Evolutionary conservation across 1,140 invertebrate genomes (phyloP), one percentile per base, ranked within the genome.

Genomic region (Rhopalosiphum padi): DNA sequence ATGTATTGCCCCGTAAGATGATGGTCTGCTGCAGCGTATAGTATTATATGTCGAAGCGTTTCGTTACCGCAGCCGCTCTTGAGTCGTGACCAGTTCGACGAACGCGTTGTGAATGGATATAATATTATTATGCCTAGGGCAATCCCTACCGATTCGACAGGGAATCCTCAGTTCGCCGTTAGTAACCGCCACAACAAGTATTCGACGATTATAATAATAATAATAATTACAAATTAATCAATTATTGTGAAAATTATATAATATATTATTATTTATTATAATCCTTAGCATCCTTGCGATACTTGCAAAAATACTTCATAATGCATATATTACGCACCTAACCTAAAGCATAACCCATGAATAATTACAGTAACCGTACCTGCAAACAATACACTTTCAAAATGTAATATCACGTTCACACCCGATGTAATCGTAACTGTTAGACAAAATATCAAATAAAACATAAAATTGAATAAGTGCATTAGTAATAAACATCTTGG

Each of bases 61-160:
- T 25, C 83, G 83, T 37, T 18, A 41, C 83, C 41, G 41, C 83
- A 43, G 37, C 23, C 85, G 43, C n/a, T 77, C 60, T 30, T n/a
- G 60, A 77, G 43, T 86, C 85, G 85, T 86, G 85, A 86, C 85
- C 11, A 46, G 85, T 86, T 46, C 85, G 85, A 43, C 85, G 43
- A 15, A 46, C 37, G 23, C 41, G 85, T 85, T 46, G 85, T 86
- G 85, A 86, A 86, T 86, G 85, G 41, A 30, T 46, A 48, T 46
- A 77, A 77, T 77, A 77, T 77, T 77, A n/a, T n/a, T 18, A 4
- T 30, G 85, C 85, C 41, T 18, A 46, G 25, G 60, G 60, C 60
- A n/a, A n/a, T n/a, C 60, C 60, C 30, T 77, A 18, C 60, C 30
- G 22, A 23, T 2, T 8, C 43, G 85, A 86, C 41, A 86, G 25